These are phyloP conservation scores for Falco novaeseelandiae DNA, from an alignment of 2,797 vertebrate species.

Conservation along the genomic window DNA sequence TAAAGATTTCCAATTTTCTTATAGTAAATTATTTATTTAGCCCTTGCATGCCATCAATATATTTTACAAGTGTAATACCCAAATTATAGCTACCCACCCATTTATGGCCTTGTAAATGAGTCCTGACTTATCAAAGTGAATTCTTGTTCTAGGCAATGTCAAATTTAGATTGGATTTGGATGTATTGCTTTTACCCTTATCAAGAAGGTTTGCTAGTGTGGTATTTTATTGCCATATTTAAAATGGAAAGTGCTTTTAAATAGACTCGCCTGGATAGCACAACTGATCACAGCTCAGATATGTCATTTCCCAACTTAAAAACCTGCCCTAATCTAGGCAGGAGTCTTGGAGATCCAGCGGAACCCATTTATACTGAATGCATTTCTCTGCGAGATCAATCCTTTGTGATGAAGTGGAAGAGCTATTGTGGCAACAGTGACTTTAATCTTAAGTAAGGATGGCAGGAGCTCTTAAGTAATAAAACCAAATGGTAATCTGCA, in stretches of 20 bases:
- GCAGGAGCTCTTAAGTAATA: conserved; percentile 52
- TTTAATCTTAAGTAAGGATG: conserved; percentile 68
- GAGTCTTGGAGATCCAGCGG: conserved; percentile 53
- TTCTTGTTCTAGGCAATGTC: conserved; percentile 81
- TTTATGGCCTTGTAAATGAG: conserved; percentile 84
- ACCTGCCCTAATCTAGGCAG: conserved; percentile 49
- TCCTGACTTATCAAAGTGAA: conserved; percentile 80
- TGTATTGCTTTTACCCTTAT: conserved; percentile 84
- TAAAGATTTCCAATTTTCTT: conserved; percentile 84
- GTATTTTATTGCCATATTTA: conserved; percentile 84
- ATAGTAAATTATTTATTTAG: conserved; percentile 86
- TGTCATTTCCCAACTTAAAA: conserved; percentile 75
- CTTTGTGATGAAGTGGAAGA: conserved; percentile 48
- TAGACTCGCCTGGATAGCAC: conserved; percentile 74
- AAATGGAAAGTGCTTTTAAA: conserved; percentile 85
- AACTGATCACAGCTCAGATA: conserved; percentile 73
- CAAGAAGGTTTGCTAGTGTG: conserved; percentile 78
- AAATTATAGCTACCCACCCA: conserved; percentile 83
- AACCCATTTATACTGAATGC: conserved; percentile 37
- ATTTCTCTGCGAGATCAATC: conserved; percentile 29
- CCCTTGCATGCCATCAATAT: conserved; percentile 77
- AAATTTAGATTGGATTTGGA: conserved; percentile 87
- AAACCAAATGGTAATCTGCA: conserved; percentile 66
- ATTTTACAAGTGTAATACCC: conserved; percentile 84
- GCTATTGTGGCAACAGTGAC: conserved; percentile 61